Conservation (phyloP, 1,140 invertebrate species). For the Tribolium madens region DNA sequence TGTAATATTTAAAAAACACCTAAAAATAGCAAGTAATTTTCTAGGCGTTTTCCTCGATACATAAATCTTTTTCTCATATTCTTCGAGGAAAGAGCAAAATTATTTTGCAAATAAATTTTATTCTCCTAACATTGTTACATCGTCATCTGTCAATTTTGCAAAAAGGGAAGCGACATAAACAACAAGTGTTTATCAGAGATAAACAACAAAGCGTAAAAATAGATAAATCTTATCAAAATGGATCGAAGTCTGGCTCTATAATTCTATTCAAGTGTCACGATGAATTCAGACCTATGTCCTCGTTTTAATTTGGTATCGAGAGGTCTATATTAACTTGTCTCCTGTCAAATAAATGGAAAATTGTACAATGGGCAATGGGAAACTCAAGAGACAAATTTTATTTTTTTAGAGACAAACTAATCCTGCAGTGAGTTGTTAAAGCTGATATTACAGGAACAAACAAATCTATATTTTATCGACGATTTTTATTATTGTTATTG, state of each 20-base stretch:
- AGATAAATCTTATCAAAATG: constrained; percentile 25
- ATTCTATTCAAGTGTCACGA: neutral
- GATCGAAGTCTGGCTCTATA: neutral
- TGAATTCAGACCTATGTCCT: neutral
- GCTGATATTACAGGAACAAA: neutral
- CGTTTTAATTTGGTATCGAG: neutral
- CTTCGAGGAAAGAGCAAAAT: neutral
- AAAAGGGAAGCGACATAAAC: neutral
- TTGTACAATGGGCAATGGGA: neutral
- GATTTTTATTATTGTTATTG: neutral
- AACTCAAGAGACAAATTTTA: neutral
- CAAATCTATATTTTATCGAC: neutral
- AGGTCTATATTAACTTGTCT: neutral
- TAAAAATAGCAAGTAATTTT: neutral
- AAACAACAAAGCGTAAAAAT: constrained; percentile 12
- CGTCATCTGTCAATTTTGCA: constrained; percentile 2
- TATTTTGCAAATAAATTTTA: neutral
- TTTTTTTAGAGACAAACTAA: neutral
- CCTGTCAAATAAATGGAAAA: neutral
- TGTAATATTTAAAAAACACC: neutral
- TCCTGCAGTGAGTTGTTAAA: neutral
- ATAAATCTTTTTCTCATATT: too few relatives aligned
- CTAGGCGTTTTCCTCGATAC: too few relatives aligned
- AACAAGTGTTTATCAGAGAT: neutral
- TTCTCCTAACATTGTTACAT: neutral